These are phyloP conservation scores for Drosophila melanogaster DNA, from an alignment of 1,140 invertebrate species.

Conservation along the genomic window DNA sequence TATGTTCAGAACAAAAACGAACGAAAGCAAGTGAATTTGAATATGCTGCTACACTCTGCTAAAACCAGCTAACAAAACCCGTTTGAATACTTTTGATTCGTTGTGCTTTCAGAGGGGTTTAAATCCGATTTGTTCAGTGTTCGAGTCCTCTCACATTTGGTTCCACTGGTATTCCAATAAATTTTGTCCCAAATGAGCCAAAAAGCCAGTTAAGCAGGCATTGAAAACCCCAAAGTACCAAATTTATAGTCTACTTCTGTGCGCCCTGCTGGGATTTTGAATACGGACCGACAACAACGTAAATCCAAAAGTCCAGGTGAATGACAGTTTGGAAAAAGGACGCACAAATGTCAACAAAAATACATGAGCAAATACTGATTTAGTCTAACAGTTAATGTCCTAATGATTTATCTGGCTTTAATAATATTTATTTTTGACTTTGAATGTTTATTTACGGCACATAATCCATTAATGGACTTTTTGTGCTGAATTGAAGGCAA, in stretches of 20 bases:
- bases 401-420: neutral
- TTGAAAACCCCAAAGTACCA: constrained; percentile 24
- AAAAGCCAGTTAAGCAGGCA: constrained; percentile 2
- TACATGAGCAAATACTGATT: constrained; percentile 17
- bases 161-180: neutral
- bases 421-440: constrained; percentile 12
- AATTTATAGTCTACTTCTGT: constrained; percentile 39
- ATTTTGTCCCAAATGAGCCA: constrained; percentile 5
- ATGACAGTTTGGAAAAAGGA: constrained; percentile 3
- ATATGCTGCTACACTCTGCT: neutral
- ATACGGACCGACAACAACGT: neutral
- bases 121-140: constrained; percentile 19
- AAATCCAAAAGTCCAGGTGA: constrained; percentile 16
- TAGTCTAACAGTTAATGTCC: constrained; percentile 1
- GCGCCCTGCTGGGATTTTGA: neutral
- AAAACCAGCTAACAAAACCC: constrained; percentile 20
- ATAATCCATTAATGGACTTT: neutral
- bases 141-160: neutral
- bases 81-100: constrained; percentile 1
- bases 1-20: constrained; percentile 18
- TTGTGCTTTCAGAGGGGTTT: constrained; percentile 1
- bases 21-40: constrained; percentile 7
- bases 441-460: neutral
- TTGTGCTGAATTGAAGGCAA: too few species aligned
- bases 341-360: neutral